Conservation (phyloP, 2,113 vertebrate genomes). For the Xyrauchen texanus region DNA sequence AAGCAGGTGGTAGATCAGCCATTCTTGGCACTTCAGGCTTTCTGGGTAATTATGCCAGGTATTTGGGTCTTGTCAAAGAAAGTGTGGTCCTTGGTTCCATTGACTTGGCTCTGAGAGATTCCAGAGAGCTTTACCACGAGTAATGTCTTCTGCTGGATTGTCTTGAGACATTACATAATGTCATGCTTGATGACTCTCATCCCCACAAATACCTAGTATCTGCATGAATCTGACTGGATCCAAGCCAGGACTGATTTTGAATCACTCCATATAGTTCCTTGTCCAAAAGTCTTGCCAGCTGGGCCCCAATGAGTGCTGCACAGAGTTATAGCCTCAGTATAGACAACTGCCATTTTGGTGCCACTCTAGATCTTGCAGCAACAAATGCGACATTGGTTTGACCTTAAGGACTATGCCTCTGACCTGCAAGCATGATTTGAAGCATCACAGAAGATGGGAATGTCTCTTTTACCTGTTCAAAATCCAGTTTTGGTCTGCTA, state of each 20-base stretch:
- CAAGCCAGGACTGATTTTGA: constrained; percentile 16
- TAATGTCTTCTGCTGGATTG: not conserved
- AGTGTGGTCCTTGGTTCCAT: not conserved
- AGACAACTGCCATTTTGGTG: constrained; percentile 17
- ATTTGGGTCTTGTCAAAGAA: not conserved
- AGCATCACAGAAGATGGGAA: constrained; percentile 45
- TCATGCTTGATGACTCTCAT: constrained; percentile 13
- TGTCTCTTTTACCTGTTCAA: not conserved
- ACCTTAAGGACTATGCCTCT: constrained; percentile 4
- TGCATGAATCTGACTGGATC: constrained; percentile 19
- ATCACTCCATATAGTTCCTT: constrained; percentile 23
- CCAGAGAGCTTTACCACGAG: not conserved
- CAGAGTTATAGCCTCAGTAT: constrained; percentile 36
- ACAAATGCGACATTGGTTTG: constrained; percentile 12
- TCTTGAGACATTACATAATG: not conserved
- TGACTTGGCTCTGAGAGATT: not conserved
- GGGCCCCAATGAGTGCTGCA: constrained; percentile 26
- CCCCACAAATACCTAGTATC: constrained; percentile 38
- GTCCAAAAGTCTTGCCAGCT: constrained; percentile 12
- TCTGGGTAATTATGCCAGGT: not conserved
- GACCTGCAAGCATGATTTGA: constrained; percentile 41
- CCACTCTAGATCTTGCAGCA: constrained; percentile 21
- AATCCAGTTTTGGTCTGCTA: not conserved
- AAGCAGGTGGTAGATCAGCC: not conserved
- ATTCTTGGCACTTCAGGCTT: not conserved